Conservation (phyloP, 2,888 invertebrate species). For the Pyrgus malvae region DNA sequence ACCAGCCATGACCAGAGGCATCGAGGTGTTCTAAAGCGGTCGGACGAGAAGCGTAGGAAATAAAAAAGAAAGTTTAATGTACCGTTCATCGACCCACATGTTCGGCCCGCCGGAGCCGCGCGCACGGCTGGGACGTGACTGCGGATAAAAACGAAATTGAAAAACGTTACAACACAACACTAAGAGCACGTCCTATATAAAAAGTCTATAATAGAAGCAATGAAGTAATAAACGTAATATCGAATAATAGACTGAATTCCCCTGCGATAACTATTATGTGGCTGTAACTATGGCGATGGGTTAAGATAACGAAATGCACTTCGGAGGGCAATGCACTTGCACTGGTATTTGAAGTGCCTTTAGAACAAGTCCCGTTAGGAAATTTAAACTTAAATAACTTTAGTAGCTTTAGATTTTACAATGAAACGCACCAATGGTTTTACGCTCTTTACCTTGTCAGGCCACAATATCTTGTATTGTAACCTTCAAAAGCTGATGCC, state of each 20-base stretch:
- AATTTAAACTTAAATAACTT: too few species aligned
- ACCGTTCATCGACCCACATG: slow-evolving; percentile 77
- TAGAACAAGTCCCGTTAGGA: too few species aligned
- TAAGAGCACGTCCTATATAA: slow-evolving; percentile 18
- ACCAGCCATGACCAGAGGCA: slow-evolving; percentile 20
- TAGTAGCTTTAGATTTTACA: too few species aligned
- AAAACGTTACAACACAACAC: slow-evolving; percentile 35
- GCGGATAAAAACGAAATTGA: slow-evolving; percentile 59
- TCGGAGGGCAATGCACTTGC: neutral
- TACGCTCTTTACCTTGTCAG: too few species aligned
- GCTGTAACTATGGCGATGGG: neutral
- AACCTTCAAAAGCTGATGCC: too few species aligned
- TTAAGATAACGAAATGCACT: neutral
- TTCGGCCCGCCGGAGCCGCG: slow-evolving; percentile 30
- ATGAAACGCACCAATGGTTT: too few species aligned
- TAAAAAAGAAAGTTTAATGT: slow-evolving; percentile 72
- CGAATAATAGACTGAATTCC: neutral
- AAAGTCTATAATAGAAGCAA: slow-evolving; percentile 14
- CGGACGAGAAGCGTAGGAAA: slow-evolving; percentile 50
- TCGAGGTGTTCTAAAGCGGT: slow-evolving; percentile 34
- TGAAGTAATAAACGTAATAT: slow-evolving; percentile 15
- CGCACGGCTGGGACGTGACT: slow-evolving; percentile 48
- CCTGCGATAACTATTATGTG: neutral
- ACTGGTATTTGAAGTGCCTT: neutral
- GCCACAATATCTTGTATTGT: too few species aligned